Evolutionary conservation across 2,113 vertebrate genomes (phyloP).

Genomic region (Oncorhynchus clarkii): DNA sequence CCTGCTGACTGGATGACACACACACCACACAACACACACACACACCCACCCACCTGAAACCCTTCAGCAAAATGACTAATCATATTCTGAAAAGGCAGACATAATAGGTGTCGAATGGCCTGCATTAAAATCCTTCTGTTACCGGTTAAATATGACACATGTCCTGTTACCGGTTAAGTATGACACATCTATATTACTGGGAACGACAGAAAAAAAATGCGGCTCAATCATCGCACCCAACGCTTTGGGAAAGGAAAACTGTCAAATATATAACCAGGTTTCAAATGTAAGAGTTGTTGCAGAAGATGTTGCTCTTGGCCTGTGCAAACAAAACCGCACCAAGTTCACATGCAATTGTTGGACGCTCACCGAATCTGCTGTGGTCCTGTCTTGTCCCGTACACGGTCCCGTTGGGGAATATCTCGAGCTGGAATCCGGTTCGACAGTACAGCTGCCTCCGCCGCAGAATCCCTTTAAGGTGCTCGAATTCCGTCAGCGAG

Average conservation of each 20-base stretch:
- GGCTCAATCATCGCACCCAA: too few species aligned
- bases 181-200: too few species aligned
- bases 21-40: too few species aligned
- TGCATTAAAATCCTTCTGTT: too few species aligned
- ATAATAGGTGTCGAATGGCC: not conserved
- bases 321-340: not conserved
- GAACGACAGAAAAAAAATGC: too few species aligned
- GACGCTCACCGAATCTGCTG: conserved; percentile 94
- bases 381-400: conserved; percentile 95
- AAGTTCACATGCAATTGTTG: not conserved
- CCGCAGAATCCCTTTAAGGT: conserved; percentile 94
- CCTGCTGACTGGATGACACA: conserved; percentile 23
- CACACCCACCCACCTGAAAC: conserved; percentile 42
- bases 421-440: conserved; percentile 98
- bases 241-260: too few species aligned
- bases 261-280: too few species aligned
- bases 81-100: conserved; percentile 1
- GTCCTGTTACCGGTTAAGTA: too few species aligned
- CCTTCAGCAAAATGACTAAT: not conserved
- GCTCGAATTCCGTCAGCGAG: conserved; percentile 91
- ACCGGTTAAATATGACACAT: too few species aligned
- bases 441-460: conserved; percentile 95
- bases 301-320: not conserved
- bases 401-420: conserved; percentile 96
- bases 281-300: not conserved